Conservation (phyloP, 2,797 vertebrate genomes). For the Pelobates cultripes region DNA sequence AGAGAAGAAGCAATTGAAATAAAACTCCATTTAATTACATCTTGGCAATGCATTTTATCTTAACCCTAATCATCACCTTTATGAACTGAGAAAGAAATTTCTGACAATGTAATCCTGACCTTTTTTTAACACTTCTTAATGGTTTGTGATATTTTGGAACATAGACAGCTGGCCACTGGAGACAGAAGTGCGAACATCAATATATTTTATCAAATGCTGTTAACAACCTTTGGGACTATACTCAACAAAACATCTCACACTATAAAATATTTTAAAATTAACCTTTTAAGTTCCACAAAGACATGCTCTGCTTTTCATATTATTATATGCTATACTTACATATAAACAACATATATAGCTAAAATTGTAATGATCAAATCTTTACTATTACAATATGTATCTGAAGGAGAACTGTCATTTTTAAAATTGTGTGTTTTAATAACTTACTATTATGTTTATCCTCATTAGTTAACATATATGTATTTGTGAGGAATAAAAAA, state of each 20-base stretch:
- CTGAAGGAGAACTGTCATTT: too few relatives aligned
- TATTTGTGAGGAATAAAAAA: too few relatives aligned
- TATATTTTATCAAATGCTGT: conserved; percentile 49
- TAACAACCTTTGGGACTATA: conserved; percentile 34
- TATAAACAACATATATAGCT: too few relatives aligned
- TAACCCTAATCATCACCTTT: conserved; percentile 28
- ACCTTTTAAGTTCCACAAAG: too few relatives aligned
- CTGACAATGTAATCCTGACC: conserved; percentile 49
- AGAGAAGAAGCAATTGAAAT: conserved; percentile 10
- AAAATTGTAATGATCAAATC: too few relatives aligned
- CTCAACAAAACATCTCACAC: not conserved
- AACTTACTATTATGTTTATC: too few relatives aligned
- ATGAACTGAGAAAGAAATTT: conserved; percentile 27
- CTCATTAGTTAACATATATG: too few relatives aligned
- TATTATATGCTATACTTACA: too few relatives aligned
- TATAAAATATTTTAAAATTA: not conserved
- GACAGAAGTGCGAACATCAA: conserved; percentile 35
- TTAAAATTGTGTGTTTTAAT: too few relatives aligned
- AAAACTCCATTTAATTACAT: conserved; percentile 22
- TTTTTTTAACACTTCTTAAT: conserved; percentile 50
- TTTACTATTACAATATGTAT: too few relatives aligned
- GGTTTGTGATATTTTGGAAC: conserved; percentile 50
- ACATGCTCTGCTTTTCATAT: too few relatives aligned
- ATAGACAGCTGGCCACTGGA: conserved; percentile 45
- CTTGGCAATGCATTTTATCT: conserved; percentile 38